Conservation (phyloP, 2,797 vertebrate species). For the Florisuga fusca region DNA sequence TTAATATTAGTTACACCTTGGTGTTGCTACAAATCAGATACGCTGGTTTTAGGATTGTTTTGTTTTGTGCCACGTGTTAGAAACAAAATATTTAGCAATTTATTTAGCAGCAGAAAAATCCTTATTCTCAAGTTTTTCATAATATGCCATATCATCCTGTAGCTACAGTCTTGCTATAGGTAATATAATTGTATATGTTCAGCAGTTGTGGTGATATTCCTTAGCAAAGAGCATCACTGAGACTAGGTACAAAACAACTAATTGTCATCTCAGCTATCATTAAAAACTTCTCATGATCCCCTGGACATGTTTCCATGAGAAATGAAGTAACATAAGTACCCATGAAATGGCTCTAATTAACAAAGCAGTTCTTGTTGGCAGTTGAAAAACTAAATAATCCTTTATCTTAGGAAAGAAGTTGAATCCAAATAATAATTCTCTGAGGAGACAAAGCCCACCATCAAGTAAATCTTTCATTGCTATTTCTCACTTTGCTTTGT, state of each 20-base stretch:
- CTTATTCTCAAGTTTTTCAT: neutral
- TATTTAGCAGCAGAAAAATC: neutral
- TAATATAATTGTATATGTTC: neutral
- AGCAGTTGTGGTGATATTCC: neutral
- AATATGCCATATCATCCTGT: neutral
- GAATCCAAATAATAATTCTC: neutral
- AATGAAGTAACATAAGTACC: neutral
- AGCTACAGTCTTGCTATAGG: neutral
- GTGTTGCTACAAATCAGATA: slow-evolving; percentile 24
- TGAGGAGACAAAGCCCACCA: neutral
- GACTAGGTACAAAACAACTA: neutral
- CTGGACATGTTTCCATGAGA: neutral
- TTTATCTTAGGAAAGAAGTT: neutral
- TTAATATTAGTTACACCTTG: slow-evolving; percentile 33
- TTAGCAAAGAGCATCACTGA: neutral
- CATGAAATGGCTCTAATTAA: neutral
- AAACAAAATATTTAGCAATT: slow-evolving; percentile 4
- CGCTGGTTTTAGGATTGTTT: neutral
- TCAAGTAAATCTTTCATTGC: neutral
- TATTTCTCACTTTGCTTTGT: neutral
- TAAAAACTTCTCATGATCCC: neutral
- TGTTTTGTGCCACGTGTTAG: neutral
- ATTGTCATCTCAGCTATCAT: neutral
- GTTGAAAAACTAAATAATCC: neutral
- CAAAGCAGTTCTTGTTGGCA: neutral